A percentile compares a stretch with the other conserved stretches of the same genome.
These are phyloP conservation scores for Sus cebifrons DNA, from an alignment of 2,797 vertebrate genomes.

Conservation along the genomic window DNA sequence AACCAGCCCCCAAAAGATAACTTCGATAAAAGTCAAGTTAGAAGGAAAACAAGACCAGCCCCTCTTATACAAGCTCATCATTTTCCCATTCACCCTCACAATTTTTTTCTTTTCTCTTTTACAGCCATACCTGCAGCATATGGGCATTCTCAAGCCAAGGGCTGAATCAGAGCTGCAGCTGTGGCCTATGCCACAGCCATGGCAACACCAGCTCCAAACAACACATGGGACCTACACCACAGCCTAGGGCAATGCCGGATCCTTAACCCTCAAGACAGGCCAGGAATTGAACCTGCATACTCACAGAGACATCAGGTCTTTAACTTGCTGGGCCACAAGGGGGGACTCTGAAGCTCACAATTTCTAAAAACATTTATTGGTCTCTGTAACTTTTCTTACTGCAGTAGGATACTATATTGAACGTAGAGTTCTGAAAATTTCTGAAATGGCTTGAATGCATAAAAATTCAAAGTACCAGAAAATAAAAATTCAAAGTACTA, in stretches of 20 bases:
- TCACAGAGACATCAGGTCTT: too few species aligned
- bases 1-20: neutral
- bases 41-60: neutral
- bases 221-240: too few species aligned
- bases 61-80: neutral
- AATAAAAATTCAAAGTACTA: neutral
- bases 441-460: neutral
- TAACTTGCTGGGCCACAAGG: too few species aligned
- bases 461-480: neutral
- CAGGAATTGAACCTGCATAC: too few species aligned
- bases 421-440: neutral
- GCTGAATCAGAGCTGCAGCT: too few species aligned
- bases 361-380: neutral
- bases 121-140: too few species aligned
- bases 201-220: too few species aligned
- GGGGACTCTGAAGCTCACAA: neutral
- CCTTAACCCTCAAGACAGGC: too few species aligned
- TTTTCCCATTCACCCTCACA: neutral
- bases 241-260: too few species aligned
- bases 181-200: too few species aligned
- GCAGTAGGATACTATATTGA: neutral
- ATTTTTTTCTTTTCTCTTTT: too few species aligned
- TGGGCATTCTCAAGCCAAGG: too few species aligned
- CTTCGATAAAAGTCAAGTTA: neutral
- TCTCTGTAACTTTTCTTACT: neutral